Base-by-base conservation (phyloP, 2,888 invertebrate species). In the Folsomia candida region DNA sequence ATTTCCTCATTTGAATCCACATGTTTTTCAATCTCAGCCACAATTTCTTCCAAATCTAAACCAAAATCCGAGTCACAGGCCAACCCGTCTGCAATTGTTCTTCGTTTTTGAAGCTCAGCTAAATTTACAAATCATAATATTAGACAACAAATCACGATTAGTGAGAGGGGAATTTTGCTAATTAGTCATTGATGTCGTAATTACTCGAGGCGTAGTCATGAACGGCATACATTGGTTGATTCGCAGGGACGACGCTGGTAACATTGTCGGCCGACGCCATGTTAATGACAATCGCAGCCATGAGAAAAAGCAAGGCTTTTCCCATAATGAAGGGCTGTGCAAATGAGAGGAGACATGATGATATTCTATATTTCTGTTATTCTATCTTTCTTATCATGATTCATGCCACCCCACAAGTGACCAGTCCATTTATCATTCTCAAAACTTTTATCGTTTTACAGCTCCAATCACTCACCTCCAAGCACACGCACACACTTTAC, bases 191-290 rank as follows among this genome's bases (percentile, higher is more conserved):
- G 22, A 57, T 6, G n/a, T n/a, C 11, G 57, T 57, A 20, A 20
- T 4, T 28, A 64, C 64, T 25, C 2, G 57, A 26, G 25, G 65
- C 65, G 25, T 25, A 24, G 57, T 65, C 65, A 20, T 65, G 65
- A 27, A 26, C 54, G 1, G 25, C 27, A 27, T 54, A 54, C 65
- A 65, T 65, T 11, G 65, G 65, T 9, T n/a, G n/a, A n/a, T n/a
- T n/a, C n/a, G n/a, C n/a, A n/a, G 59, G 59, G 54, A 14, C 54
- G 54, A 14, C 54, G 54, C 18, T n/a, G 54, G 4, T 6, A 20
- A 14, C 54, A 54, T 54, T n/a, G 6, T 54, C 22, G 37, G 37
- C 37, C 14, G 37, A 37, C 37, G 14, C 37, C 6, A 37, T 4
- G 37, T 4, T 37, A n/a, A n/a, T n/a, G n/a, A n/a, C n/a, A 4